Evolutionary conservation across 2,113 vertebrate genomes (phyloP), one percentile per base, ranked within the genome.

Genomic region (Tylochromis polylepis): DNA sequence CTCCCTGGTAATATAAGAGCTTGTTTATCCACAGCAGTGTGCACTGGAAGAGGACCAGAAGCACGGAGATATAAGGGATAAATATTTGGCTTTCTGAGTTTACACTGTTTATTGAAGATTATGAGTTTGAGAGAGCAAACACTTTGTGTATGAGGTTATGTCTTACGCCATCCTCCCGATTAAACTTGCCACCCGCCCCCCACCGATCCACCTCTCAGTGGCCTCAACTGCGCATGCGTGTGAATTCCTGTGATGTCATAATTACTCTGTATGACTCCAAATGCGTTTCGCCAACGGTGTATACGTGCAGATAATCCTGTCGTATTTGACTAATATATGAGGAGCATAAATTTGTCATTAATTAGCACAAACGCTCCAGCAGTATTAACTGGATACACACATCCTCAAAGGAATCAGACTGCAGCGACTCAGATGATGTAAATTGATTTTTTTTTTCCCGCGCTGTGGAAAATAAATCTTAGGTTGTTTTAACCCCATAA

Each of bases 61-160:
- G 55, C 10, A n/a, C 8, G 4, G 27, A 34, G 46, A 31, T 80
- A 62, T 43, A 4, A 4, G 27, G 31, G 82, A 87, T 93, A 93
- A 93, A 95, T 95, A 93, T 94, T 94, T 94, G 83, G 86, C 84
- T 93, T 83, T 88, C 70, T 79, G 59, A 83, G 78, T 91, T 91
- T 87, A 91, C 87, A 90, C 82, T 91, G 93, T 93, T 92, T 91
- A 93, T 81, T 57, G 65, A 85, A 83, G 85, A 91, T 94, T 93
- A 93, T 92, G 90, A 93, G 72, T 72, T 78, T 70, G 58, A 77
- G 79, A 38, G n/a, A 70, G 43, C 83, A 83, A 91, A 86, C 67
- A 82, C 72, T 81, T 38, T 14, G 38, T 20, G 58, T 43, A 41
- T 70, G 49, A 67, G 60, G 59, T 72, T 43, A 55, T 49, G 46